These are phyloP conservation scores for Scartelaos histophorus DNA, from an alignment of 2,113 vertebrate species.

Conservation along the genomic window DNA sequence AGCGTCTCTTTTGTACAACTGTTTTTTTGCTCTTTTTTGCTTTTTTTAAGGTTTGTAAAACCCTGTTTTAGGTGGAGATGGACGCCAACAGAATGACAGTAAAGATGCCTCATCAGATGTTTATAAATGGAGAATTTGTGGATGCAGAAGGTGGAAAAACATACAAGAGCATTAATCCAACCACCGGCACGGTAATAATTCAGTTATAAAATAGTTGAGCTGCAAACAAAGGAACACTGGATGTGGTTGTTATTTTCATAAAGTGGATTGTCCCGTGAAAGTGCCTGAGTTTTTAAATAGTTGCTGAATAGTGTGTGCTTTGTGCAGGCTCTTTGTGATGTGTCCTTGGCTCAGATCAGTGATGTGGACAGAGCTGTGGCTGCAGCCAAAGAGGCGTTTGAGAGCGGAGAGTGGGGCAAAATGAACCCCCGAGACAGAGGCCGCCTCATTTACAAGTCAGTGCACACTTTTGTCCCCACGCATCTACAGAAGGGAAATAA, in stretches of 20 bases:
- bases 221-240: not conserved
- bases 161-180: slow-evolving; percentile 82
- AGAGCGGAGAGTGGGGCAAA: slow-evolving; percentile 81
- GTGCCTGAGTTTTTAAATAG: not conserved
- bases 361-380: slow-evolving; percentile 80
- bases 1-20: slow-evolving; percentile 1
- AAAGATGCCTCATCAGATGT: slow-evolving; percentile 81
- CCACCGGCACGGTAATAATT: slow-evolving; percentile 61
- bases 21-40: no score
- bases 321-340: slow-evolving; percentile 77
- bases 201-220: not conserved
- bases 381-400: slow-evolving; percentile 81
- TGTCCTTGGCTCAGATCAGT: slow-evolving; percentile 78
- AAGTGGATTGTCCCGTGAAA: not conserved
- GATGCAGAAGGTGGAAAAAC: slow-evolving; percentile 79
- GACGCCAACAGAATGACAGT: slow-evolving; percentile 79
- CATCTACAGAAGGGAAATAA: not conserved
- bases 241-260: no score
- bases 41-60: no score
- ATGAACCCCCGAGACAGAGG: slow-evolving; percentile 85
- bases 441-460: slow-evolving; percentile 78
- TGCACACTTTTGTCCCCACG: not conserved
- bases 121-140: slow-evolving; percentile 82
- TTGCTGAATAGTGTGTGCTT: not conserved
- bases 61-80: slow-evolving; percentile 72